Evolutionary conservation across 1,140 invertebrate species (phyloP), one percentile per base, ranked within the genome.

Genomic region (Drosophila santomea): DNA sequence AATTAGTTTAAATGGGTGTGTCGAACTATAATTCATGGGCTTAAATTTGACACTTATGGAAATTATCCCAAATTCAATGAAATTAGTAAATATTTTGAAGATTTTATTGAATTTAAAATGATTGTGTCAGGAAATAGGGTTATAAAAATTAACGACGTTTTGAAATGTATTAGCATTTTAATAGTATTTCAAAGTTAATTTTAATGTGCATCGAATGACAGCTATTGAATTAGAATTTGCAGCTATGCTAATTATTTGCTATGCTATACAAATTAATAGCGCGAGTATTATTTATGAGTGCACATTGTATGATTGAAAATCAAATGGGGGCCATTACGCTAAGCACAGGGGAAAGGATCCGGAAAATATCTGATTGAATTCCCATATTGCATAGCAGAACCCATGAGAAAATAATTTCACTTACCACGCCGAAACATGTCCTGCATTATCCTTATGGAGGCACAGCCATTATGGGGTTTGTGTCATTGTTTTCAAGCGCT

Each of bases 401-500:
- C 43, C 39, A 17, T 2, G 3, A 43, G 39, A 32, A 8, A 8
- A 71, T 32, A 25, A 25, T 69, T 48, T 69, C 41, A 68, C 48
- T 57, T 71, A 41, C 28, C 60, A 4, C 45, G 7, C 14, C 7
- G 45, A 28, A 35, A 36, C 64, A 64, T 39, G 45, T 67, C 59
- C 38, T 67, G 64, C 45, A 51, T 67, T 67, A 64, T 52, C 64
- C 64, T 64, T 66, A 45, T 20, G 32, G 60, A 17, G 4, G 15
- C 60, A n/a, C 35, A 64, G 44, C 7, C 35, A 2, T 20, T 20
- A 17, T 17, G 20, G 1, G 1, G 55, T 35, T 15, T 32, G 32
- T 25, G 64, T 64, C 64, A 71, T 69, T 71, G 67, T 71, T 71
- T 71, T 71, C 50, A 71, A 71, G 51, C 64, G 64, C 66, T 58